A percentile compares a stretch with the other conserved stretches of the same genome.
These are phyloP conservation scores for Sarcophaga subvicina DNA, from an alignment of 2,888 invertebrate species.

Conservation along the genomic window DNA sequence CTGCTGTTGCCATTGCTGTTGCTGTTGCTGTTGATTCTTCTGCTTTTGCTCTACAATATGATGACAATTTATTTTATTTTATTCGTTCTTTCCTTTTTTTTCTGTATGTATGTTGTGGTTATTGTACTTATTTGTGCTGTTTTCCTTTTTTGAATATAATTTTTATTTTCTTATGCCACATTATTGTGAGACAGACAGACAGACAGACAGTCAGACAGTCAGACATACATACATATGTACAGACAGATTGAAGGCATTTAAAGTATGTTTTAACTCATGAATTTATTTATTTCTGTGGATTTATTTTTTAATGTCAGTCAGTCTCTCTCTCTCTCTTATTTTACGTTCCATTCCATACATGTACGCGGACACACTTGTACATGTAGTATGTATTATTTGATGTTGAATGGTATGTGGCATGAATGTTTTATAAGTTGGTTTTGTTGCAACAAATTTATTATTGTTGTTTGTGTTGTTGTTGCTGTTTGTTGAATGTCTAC, in stretches of 20 bases:
- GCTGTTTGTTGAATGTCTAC: conserved; percentile 65
- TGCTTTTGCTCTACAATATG: conserved; percentile 4
- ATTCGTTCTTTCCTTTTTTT: background rate
- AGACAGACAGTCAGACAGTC: background rate
- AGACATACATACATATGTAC: background rate
- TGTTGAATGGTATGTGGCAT: background rate
- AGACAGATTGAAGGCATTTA: conserved; percentile 59
- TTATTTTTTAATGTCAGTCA: too few relatives aligned
- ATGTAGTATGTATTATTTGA: conserved; percentile 25
- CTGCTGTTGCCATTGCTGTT: background rate
- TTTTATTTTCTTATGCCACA: too few relatives aligned
- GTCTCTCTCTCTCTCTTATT: too few relatives aligned
- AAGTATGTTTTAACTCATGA: conserved; percentile 54
- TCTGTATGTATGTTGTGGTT: too few relatives aligned
- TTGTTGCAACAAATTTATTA: background rate
- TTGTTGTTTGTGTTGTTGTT: conserved; percentile 52
- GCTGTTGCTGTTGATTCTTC: background rate
- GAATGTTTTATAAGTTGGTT: conserved; percentile 4
- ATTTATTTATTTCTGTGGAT: background rate
- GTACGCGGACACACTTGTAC: background rate
- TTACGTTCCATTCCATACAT: too few relatives aligned
- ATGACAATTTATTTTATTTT: conserved; percentile 33
- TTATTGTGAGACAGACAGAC: background rate
- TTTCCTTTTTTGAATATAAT: too few relatives aligned
- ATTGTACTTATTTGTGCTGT: too few relatives aligned